Conservation (phyloP, 2,888 invertebrate species). For the Elysia crispata region DNA sequence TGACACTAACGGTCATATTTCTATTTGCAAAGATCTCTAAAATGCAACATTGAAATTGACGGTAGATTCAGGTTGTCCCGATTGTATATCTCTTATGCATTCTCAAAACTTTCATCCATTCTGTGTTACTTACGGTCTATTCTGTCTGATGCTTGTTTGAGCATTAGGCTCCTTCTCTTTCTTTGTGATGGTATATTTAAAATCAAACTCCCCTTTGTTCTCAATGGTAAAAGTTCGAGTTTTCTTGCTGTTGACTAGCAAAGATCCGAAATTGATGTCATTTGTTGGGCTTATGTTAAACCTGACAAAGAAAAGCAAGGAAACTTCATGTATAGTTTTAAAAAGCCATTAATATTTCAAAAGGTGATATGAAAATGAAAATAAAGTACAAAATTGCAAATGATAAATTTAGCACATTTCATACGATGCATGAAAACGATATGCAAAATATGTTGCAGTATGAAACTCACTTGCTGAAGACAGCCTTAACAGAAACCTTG, state of each 20-base stretch:
- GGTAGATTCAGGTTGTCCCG: too few relatives aligned
- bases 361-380: not conserved
- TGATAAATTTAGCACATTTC: not conserved
- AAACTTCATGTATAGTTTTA: too few relatives aligned
- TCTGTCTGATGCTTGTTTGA: constrained; percentile 29
- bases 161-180: constrained; percentile 66
- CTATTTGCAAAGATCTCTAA: too few relatives aligned
- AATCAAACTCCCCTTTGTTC: constrained; percentile 78
- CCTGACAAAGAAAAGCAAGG: constrained; percentile 59
- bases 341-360: too few relatives aligned
- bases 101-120: too few relatives aligned
- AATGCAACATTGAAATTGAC: too few relatives aligned
- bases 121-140: constrained; percentile 65
- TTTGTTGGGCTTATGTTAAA: constrained; percentile 74
- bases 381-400: not conserved
- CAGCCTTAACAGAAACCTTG: constrained; percentile 75
- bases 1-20: too few relatives aligned
- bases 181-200: constrained; percentile 76
- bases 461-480: constrained; percentile 76
- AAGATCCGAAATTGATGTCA: constrained; percentile 77
- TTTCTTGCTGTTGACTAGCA: constrained; percentile 76
- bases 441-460: too few relatives aligned
- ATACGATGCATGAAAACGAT: not conserved
- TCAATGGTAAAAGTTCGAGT: constrained; percentile 75
- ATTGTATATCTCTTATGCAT: too few relatives aligned